Base-by-base conservation (phyloP, 2,113 vertebrate genomes). In the Actenoides lindsayi region DNA sequence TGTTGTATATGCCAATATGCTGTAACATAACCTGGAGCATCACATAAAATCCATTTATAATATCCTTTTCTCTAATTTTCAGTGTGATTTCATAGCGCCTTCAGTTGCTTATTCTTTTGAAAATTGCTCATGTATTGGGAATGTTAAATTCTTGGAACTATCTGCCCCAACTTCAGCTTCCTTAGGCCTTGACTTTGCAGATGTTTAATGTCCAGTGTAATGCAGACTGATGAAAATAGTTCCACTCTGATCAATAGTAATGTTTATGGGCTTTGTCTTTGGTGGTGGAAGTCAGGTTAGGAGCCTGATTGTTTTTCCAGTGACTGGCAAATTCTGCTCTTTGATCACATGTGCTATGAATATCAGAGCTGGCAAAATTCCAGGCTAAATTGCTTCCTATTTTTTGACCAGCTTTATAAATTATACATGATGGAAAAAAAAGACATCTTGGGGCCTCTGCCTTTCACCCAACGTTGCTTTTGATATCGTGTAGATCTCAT, bases 261-360 rank as follows among this genome's bases (percentile, higher is more conserved):
- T 54, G 77, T 89, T 95, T 88, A 35, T 15, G 15, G 87, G 51
- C 79, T 68, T 93, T 87, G 56, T 77, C 85, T 92, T 83, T 2
- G 1, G 65, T 35, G 9, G 25, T 71, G 80, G 87, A 87, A 93
- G 42, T 86, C 60, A 27, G 75, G 48, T 83, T 90, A 74, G 0
- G 6, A 91, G 77, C 77, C 42, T 23, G 75, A 85, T 65, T 57
- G 64, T 78, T 89, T 56, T 78, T 13, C 42, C 80, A 87, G 64
- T 48, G 83, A 53, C 85, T 91, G 80, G 92, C 77, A 94, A 95
- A 87, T 91, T 96, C 81, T 73, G 59, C 73, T 92, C 44, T 94
- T 92, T 89, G 80, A 64, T 95, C 89, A 90, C 73, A 78, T 64
- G 64, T 64, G 44, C 88, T 78, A 5, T 60, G 90, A 82, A 62